Percentiles rank a stretch among this genome's conserved stretches.
These are phyloP conservation scores for Archegozetes longisetosus DNA, from an alignment of 1,140 invertebrate species.

Conservation along the genomic window DNA sequence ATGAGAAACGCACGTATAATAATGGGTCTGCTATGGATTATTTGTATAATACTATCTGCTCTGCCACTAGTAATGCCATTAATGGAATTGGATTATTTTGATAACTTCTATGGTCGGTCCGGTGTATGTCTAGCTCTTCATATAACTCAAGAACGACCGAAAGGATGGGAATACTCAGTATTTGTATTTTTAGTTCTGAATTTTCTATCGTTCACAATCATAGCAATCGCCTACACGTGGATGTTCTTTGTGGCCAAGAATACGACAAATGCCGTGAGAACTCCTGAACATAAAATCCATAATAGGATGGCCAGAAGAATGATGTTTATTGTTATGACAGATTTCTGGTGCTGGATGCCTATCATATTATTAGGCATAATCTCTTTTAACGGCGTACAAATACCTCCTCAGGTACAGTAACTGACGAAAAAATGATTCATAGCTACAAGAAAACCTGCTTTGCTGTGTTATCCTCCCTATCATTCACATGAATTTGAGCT, in stretches of 20 bases:
- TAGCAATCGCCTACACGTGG: slow-evolving; percentile 37
- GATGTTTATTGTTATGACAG: slow-evolving; percentile 39
- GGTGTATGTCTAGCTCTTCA: slow-evolving; percentile 42
- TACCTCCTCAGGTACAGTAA: slow-evolving; percentile 19
- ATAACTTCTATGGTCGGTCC: slow-evolving; percentile 38
- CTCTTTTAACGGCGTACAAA: slow-evolving; percentile 11
- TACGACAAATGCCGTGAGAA: slow-evolving; percentile 32
- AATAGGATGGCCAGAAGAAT: slow-evolving; percentile 38
- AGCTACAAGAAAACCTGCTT: neutral
- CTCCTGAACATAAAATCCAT: slow-evolving; percentile 38
- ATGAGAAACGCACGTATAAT: slow-evolving; percentile 36
- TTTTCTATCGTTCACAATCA: slow-evolving; percentile 36
- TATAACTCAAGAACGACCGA: slow-evolving; percentile 36
- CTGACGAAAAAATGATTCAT: slow-evolving; percentile 12
- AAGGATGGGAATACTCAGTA: slow-evolving; percentile 44
- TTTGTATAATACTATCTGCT: slow-evolving; percentile 35
- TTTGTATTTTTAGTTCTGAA: slow-evolving; percentile 40
- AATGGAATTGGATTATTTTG: slow-evolving; percentile 17
- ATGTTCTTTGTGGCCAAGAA: slow-evolving; percentile 39
- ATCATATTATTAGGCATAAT: slow-evolving; percentile 36
- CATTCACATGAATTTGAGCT: too few relatives aligned
- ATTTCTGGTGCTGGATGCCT: slow-evolving; percentile 45
- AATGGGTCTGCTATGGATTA: slow-evolving; percentile 45
- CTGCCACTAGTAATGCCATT: slow-evolving; percentile 30
- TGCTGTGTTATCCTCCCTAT: too few relatives aligned